Evolutionary conservation across 2,797 vertebrate genomes (phyloP).

Genomic region (Poeciliopsis gracilis): DNA sequence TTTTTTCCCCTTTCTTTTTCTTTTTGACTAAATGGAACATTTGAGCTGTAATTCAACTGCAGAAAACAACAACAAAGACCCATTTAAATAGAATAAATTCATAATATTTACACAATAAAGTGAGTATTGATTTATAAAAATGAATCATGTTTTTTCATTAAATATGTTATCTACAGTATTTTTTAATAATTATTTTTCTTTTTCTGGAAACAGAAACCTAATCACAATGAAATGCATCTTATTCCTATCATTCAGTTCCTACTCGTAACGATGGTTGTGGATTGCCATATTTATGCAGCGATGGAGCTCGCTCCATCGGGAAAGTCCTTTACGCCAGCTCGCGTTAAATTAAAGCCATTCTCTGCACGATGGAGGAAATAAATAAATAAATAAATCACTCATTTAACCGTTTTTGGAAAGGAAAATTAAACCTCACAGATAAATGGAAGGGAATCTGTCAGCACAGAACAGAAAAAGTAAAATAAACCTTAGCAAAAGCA

Average conservation of each 20-base stretch:
- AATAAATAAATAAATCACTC: constrained; percentile 11
- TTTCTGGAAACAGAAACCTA: constrained; percentile 79
- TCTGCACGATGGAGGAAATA: constrained; percentile 49
- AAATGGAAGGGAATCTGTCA: constrained; percentile 65
- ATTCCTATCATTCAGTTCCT: constrained; percentile 81
- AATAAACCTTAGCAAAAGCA: constrained; percentile 54
- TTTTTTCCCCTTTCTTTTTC: constrained; percentile 57
- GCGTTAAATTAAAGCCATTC: constrained; percentile 62
- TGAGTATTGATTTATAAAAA: constrained; percentile 84
- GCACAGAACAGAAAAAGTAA: constrained; percentile 63
- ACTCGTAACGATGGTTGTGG: constrained; percentile 81
- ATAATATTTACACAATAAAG: constrained; percentile 84
- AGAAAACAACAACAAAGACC: constrained; percentile 84
- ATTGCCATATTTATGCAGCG: constrained; percentile 82
- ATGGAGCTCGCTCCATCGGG: constrained; percentile 67
- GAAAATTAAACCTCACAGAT: constrained; percentile 41
- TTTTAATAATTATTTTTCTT: constrained; percentile 1
- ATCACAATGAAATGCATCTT: constrained; percentile 79
- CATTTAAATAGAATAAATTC: constrained; percentile 85
- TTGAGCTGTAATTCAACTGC: constrained; percentile 80
- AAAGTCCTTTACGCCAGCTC: constrained; percentile 66
- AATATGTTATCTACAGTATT: constrained; percentile 82
- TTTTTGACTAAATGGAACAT: constrained; percentile 76
- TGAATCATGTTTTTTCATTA: constrained; percentile 80
- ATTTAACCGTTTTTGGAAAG: constrained; percentile 54